Evolutionary conservation across 1,140 invertebrate species (phyloP).

Genomic region (Bombus pascuorum): DNA sequence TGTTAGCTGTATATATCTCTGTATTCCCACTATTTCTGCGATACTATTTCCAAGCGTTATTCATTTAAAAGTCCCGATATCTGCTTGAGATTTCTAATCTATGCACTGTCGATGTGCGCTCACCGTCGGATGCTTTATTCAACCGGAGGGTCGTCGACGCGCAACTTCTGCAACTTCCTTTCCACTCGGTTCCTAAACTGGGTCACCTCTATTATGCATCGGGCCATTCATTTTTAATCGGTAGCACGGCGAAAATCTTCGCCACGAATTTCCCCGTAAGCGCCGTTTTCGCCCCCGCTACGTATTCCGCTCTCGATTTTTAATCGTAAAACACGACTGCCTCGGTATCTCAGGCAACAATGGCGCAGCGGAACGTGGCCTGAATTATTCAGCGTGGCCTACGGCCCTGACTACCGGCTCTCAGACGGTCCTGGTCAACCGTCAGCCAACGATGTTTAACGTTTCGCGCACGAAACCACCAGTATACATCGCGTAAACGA

Average conservation of each 20-base stretch:
- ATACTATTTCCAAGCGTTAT: neutral
- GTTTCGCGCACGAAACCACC: conserved; percentile 32
- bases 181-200: neutral
- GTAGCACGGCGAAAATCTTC: conserved; percentile 18
- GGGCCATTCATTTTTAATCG: conserved; percentile 11
- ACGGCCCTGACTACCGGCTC: conserved; percentile 36
- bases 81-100: conserved; percentile 10
- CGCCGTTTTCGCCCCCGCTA: neutral
- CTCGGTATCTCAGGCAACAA: conserved; percentile 46
- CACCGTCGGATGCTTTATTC: conserved; percentile 19
- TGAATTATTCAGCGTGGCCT: conserved; percentile 59
- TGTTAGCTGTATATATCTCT: neutral
- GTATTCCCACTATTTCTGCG: no score
- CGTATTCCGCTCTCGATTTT: conserved; percentile 49
- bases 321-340: conserved; percentile 50
- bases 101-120: neutral
- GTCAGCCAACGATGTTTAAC: conserved; percentile 12
- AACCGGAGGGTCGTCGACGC: neutral
- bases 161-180: conserved; percentile 12
- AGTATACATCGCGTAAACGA: conserved; percentile 15
- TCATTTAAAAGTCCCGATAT: neutral
- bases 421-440: conserved; percentile 38
- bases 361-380: conserved; percentile 28
- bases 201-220: conserved; percentile 39
- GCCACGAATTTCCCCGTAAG: conserved; percentile 34